These are phyloP conservation scores for Balanococcus diminutus DNA, from an alignment of 2,888 invertebrate species.

Conservation along the genomic window DNA sequence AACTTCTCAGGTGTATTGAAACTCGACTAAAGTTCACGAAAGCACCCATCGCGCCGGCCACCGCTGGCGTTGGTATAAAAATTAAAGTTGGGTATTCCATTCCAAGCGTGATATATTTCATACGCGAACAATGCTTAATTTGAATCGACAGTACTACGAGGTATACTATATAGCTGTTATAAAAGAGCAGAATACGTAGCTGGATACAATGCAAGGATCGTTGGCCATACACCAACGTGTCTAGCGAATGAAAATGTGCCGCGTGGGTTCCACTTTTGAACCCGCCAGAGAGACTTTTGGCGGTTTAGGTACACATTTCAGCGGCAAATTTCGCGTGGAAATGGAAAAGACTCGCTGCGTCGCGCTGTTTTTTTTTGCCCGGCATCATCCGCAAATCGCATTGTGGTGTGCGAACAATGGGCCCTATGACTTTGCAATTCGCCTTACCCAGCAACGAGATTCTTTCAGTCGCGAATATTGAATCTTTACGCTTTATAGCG, in stretches of 20 bases:
- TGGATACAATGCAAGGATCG: neutral
- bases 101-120: neutral
- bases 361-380: neutral
- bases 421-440: neutral
- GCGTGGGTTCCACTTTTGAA: neutral
- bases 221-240: neutral
- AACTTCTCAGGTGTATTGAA: neutral
- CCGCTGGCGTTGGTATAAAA: neutral
- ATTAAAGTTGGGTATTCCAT: neutral
- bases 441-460: neutral
- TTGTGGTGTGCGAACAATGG: neutral
- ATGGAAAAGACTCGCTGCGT: neutral
- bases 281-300: neutral
- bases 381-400: neutral
- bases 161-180: neutral
- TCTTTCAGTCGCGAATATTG: neutral
- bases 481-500: neutral
- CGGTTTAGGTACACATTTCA: neutral
- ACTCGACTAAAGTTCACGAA: neutral
- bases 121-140: neutral
- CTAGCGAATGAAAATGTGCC: neutral
- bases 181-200: neutral
- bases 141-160: neutral
- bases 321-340: neutral
- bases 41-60: neutral